Percentiles rank a stretch among this genome's conserved stretches.
These are phyloP conservation scores for Gobionotothen gibberifrons DNA, from an alignment of 2,797 vertebrate species.

Conservation along the genomic window DNA sequence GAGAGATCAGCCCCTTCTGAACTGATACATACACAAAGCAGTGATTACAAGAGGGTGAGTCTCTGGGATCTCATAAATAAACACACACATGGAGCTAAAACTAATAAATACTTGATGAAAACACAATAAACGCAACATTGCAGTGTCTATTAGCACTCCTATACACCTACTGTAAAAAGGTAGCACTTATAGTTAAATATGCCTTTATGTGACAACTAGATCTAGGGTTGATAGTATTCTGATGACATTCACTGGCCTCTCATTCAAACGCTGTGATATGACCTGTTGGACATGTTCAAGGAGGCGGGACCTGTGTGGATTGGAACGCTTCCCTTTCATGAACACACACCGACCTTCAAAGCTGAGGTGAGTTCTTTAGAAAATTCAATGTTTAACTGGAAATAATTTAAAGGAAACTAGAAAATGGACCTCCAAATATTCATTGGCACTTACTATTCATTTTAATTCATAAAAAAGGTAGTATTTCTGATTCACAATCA, in stretches of 20 bases:
- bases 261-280: constrained; percentile 33
- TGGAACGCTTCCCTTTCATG: not conserved
- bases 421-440: not conserved
- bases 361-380: constrained; percentile 6
- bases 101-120: not conserved
- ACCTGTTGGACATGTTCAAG: not conserved
- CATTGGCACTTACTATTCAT: not conserved
- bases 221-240: not conserved
- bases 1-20: constrained; percentile 20
- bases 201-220: not conserved
- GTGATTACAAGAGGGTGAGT: constrained; percentile 6
- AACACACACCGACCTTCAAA: not conserved
- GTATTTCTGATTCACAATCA: not conserved
- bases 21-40: constrained; percentile 2
- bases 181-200: constrained; percentile 13
- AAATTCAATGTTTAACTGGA: constrained; percentile 2
- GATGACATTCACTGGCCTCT: constrained; percentile 32
- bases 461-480: not conserved
- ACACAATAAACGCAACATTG: constrained; percentile 43
- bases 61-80: not conserved
- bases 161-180: not conserved
- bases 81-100: not conserved
- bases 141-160: constrained; percentile 24
- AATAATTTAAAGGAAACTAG: not conserved
- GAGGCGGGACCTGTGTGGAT: not conserved